Evolutionary conservation across 2,113 vertebrate genomes (phyloP), one percentile per base, ranked within the genome.

Genomic region (Glaucomys volans): DNA sequence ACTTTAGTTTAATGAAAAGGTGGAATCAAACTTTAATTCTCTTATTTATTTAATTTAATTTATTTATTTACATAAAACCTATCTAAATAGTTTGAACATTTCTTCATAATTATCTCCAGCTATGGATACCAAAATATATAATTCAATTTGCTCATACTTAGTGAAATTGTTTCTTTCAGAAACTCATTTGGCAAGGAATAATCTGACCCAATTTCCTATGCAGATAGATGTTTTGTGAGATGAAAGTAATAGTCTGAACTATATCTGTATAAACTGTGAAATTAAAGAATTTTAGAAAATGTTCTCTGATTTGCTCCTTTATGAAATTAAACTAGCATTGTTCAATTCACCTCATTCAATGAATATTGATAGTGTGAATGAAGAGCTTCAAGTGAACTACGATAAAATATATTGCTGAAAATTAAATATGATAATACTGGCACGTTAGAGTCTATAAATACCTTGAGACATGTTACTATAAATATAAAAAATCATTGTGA

Each of bases 371-470:
- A 20, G 9, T 50, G 17, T 74, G 47, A 77, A 77, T 81, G 59
- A 82, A 67, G 14, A 95, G 12, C 0, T 84, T 80, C 54, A 84
- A 87, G 17, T 93, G 50, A 83, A 74, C 17, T 82, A 86, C 1
- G 74, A 47, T 90, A 81, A 92, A 95, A 89, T 89, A 22, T 76
- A 28, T 12, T 62, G 57, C 8, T 90, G 57, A 77, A 97, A 92
- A 89, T 94, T 96, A 95, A 86, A 89, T 82, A 85, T 79, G 62
- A 91, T 83, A 86, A 91, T 86, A 17, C 22, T 75, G 30, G 16
- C 32, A 69, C 79, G 64, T 57, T 93, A 72, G 40, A 93, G 89
- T 89, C 20, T 83, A 83, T 22, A 91, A 90, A 86, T 86, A 32
- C 5, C 5, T 80, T 83, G 64, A 44, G 14, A 67, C 16, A 74